Base-by-base conservation (phyloP, 2,797 vertebrate species). In the Clarias platycephalus region DNA sequence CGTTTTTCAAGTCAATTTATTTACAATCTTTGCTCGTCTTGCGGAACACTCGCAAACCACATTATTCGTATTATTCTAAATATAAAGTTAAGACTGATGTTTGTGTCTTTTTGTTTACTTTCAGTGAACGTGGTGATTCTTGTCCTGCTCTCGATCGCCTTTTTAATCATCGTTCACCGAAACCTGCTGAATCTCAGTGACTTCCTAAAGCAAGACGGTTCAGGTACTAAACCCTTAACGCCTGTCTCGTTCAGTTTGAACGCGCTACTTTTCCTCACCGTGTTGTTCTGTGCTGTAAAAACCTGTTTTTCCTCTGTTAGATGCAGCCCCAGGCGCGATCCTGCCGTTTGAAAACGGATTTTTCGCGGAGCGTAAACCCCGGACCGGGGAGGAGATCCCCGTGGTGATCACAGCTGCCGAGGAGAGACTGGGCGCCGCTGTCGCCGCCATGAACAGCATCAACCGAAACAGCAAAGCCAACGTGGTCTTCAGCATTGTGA, bases 371-470 rank as follows among this genome's bases (percentile, higher is more conserved):
- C 88, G 91, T 79, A 93, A 90, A 70, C 86, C 90, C 34, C 88
- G 91, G 83, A 93, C 84, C 16, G 94, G 95, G 82, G 94, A 95
- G 31, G 96, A 97, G 90, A 96, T 99, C 86, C 93, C 97, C 2
- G 95, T 99, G 88, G 91, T 99, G 88, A 96, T 99, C 89, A 95
- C 97, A 10, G 97, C 98, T 16, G 93, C 95, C 0, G 96, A 97
- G 89, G 96, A 97, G 37, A 94, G 98, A 89, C 96, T 99, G 0
- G 98, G 97, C 5, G 98, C 97, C 55, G 94, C 95, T 34, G 93
- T 99, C 31, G 94, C 98, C 84, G 96, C 96, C 72, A 96, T 99
- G 89, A 97, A 99, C 92, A 99, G 98, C 67, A 92, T 98, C 91
- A 95, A 95, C 88, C 93, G 84, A 70, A 96, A 99, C 91, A 99